A percentile compares a stretch with the other conserved stretches of the same genome.
phyloP scores from a whole-genome alignment of 2,888 invertebrate genomes.

The Ochlodes sylvanus region DNA sequence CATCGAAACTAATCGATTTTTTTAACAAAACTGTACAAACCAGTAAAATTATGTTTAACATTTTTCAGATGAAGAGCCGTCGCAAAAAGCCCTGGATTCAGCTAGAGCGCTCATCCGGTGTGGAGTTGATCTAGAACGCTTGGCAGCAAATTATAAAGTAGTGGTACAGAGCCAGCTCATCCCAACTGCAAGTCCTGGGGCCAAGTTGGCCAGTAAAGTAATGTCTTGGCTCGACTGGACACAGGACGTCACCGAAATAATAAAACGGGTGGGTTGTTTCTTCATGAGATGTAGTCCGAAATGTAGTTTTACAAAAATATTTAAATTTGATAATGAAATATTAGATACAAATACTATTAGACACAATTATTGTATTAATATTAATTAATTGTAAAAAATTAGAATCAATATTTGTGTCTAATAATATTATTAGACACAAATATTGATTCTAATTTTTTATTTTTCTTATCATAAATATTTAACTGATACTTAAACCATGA shows the following conservation, averaged over 20 bases:
- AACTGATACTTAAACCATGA: background rate
- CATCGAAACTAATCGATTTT: too few species aligned
- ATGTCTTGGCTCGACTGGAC: constrained; percentile 10
- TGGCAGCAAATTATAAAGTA: constrained; percentile 84
- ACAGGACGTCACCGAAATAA: constrained; percentile 2
- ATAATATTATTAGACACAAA: background rate
- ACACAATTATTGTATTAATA: too few species aligned
- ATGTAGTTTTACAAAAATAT: too few species aligned
- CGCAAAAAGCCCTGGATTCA: constrained; percentile 70
- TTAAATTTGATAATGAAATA: too few species aligned
- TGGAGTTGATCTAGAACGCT: constrained; percentile 85
- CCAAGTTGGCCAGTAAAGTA: constrained; percentile 1
- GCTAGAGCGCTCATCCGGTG: constrained; percentile 84
- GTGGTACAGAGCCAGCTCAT: constrained; percentile 85
- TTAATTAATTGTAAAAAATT: too few species aligned
- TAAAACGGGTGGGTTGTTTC: background rate
- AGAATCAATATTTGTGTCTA: background rate
- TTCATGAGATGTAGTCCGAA: too few species aligned
- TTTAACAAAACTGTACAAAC: too few species aligned
- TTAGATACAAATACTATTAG: too few species aligned
- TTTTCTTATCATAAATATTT: too few species aligned
- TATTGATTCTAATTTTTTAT: too few species aligned
- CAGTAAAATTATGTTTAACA: too few species aligned
- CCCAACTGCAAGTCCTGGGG: constrained; percentile 49
- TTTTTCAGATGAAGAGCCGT: constrained; percentile 82